Evolutionary conservation across 1,140 invertebrate genomes (phyloP).

Genomic region (Charaxes varanes): DNA sequence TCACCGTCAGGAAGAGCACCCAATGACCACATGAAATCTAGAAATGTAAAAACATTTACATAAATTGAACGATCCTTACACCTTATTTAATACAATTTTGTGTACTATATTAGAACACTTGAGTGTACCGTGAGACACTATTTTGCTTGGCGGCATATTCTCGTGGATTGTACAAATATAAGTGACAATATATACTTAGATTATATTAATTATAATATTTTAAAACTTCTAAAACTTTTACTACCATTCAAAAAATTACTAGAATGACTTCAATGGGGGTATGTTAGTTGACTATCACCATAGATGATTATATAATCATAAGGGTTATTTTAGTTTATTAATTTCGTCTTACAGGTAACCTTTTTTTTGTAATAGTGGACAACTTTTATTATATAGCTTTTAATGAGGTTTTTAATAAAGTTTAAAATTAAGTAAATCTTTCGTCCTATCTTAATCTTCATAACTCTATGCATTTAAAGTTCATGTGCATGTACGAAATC

Average conservation of each 20-base stretch:
- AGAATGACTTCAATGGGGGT: conserved; percentile 46
- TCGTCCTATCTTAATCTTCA: no score
- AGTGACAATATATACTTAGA: conserved; percentile 39
- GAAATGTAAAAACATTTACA: conserved; percentile 83
- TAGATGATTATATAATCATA: conserved; percentile 37
- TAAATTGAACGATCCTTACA: conserved; percentile 71
- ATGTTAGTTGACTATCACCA: conserved; percentile 57
- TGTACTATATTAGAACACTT: conserved; percentile 34
- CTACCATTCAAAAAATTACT: conserved; percentile 43
- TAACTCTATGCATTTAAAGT: no score
- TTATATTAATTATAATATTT: conserved; percentile 38
- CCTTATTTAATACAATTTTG: conserved; percentile 50
- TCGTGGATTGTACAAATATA: conserved; percentile 31
- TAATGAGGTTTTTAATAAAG: no score
- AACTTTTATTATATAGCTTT: no score
- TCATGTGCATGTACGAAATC: no score
- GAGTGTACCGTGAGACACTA: conserved; percentile 67
- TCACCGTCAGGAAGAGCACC: conserved; percentile 97
- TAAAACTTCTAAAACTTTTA: conserved; percentile 38
- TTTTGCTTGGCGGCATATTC: conserved; percentile 66
- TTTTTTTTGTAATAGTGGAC: no score
- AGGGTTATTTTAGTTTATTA: no score
- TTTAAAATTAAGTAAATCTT: no score
- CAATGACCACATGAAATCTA: conserved; percentile 99
- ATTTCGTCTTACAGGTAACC: no score